A percentile compares a stretch with the other conserved stretches of the same genome.
Evolutionary conservation across 2,888 invertebrate species (phyloP).

Genomic region (Osedax frankpressi): DNA sequence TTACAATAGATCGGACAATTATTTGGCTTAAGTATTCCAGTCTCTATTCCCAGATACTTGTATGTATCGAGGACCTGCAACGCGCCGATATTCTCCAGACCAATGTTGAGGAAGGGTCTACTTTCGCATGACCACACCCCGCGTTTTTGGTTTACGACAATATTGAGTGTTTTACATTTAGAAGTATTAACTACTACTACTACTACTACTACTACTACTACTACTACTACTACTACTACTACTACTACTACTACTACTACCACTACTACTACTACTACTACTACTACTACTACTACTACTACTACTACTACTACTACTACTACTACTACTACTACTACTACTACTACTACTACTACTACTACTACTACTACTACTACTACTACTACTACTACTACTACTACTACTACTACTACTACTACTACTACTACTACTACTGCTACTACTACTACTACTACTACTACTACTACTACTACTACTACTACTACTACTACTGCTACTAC

Average conservation of each 20-base stretch:
- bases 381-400: slow-evolving; percentile 10
- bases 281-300: slow-evolving; percentile 9
- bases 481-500: slow-evolving; percentile 9
- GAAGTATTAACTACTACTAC: too few relatives aligned
- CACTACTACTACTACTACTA: background rate
- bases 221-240: slow-evolving; percentile 4
- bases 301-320: slow-evolving; percentile 1
- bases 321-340: slow-evolving; percentile 9
- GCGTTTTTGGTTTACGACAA: too few relatives aligned
- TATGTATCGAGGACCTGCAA: too few relatives aligned
- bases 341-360: slow-evolving; percentile 11
- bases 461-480: slow-evolving; percentile 11
- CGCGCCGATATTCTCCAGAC: too few relatives aligned
- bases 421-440: slow-evolving; percentile 10
- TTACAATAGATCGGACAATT: too few relatives aligned
- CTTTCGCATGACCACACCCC: too few relatives aligned
- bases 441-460: slow-evolving; percentile 10
- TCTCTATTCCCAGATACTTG: too few relatives aligned
- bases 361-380: slow-evolving; percentile 11
- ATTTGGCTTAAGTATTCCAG: too few relatives aligned
- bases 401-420: slow-evolving; percentile 11
- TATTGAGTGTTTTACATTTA: too few relatives aligned
- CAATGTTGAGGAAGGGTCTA: too few relatives aligned
- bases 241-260: slow-evolving; percentile 5
- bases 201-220: slow-evolving; percentile 9